Percentiles rank a stretch among this genome's conserved stretches.
Conservation (phyloP, 2,888 invertebrate species). For the Spilosoma lubricipeda region DNA sequence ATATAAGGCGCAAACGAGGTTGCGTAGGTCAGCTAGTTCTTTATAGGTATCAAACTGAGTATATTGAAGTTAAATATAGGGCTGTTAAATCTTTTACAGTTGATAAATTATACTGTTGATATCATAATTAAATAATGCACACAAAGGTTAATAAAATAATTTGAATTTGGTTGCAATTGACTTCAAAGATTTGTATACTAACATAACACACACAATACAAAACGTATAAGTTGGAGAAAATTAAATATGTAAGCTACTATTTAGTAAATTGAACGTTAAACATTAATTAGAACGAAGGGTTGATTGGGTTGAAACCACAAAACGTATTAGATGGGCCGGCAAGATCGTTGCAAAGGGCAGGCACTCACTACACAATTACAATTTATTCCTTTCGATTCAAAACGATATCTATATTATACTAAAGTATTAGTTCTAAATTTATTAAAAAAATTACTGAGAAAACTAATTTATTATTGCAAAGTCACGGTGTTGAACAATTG, state of each 20-base stretch:
- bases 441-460: neutral
- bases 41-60: neutral
- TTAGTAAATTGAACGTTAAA: slow-evolving; percentile 9
- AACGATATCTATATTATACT: neutral
- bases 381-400: neutral
- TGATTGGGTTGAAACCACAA: slow-evolving; percentile 7
- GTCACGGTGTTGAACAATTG: neutral
- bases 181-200: no score
- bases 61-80: neutral
- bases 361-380: neutral
- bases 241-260: neutral
- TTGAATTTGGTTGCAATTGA: neutral
- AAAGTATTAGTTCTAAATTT: neutral
- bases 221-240: neutral
- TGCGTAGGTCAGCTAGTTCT: no score
- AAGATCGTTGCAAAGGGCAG: slow-evolving; percentile 11
- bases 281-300: slow-evolving; percentile 9
- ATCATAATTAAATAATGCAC: no score
- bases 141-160: no score
- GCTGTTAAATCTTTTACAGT: neutral
- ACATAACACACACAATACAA: neutral
- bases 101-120: neutral
- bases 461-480: no score
- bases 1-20: no score
- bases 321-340: neutral